phyloP scores from a whole-genome alignment of 2,113 vertebrate genomes.

The Neogale vison region DNA sequence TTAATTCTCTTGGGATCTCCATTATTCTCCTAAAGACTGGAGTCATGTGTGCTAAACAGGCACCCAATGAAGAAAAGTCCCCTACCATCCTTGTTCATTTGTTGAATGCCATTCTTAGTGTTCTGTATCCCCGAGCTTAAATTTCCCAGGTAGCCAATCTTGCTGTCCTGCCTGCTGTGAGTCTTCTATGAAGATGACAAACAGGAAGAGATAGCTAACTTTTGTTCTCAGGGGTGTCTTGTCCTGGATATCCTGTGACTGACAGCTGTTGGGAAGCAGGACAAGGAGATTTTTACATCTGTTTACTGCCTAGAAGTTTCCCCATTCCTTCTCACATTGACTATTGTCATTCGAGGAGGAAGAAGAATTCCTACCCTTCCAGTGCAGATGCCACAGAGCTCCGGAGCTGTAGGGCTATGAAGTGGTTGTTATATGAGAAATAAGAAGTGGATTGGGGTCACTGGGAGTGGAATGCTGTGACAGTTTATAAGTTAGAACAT shows the following conservation, averaged over 20 bases:
- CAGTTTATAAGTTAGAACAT: slow-evolving; percentile 43
- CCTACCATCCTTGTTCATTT: slow-evolving; percentile 75
- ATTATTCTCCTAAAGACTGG: slow-evolving; percentile 80
- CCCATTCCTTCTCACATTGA: slow-evolving; percentile 82
- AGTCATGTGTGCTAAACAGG: slow-evolving; percentile 62
- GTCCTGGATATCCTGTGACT: slow-evolving; percentile 83
- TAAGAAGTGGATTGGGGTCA: slow-evolving; percentile 78
- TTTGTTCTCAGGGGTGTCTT: slow-evolving; percentile 80
- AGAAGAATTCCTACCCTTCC: slow-evolving; percentile 78
- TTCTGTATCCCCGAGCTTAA: slow-evolving; percentile 6
- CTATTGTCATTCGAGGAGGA: slow-evolving; percentile 88
- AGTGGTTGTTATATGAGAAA: slow-evolving; percentile 81
- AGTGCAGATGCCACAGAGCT: slow-evolving; percentile 83
- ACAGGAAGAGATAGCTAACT: slow-evolving; percentile 64
- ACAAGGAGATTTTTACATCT: slow-evolving; percentile 91
- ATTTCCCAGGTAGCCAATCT: slow-evolving; percentile 82
- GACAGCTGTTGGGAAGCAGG: slow-evolving; percentile 87
- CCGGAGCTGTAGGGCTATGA: slow-evolving; percentile 76
- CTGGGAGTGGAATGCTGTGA: slow-evolving; percentile 80
- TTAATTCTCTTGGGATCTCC: slow-evolving; percentile 80
- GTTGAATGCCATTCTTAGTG: slow-evolving; percentile 74
- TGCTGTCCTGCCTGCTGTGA: slow-evolving; percentile 82
- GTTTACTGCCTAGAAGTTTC: slow-evolving; percentile 85
- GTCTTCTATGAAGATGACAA: slow-evolving; percentile 80
- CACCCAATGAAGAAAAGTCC: slow-evolving; percentile 50